Evolutionary conservation across 2,888 invertebrate species (phyloP).

Genomic region (Harpagoxenus sublaevis): DNA sequence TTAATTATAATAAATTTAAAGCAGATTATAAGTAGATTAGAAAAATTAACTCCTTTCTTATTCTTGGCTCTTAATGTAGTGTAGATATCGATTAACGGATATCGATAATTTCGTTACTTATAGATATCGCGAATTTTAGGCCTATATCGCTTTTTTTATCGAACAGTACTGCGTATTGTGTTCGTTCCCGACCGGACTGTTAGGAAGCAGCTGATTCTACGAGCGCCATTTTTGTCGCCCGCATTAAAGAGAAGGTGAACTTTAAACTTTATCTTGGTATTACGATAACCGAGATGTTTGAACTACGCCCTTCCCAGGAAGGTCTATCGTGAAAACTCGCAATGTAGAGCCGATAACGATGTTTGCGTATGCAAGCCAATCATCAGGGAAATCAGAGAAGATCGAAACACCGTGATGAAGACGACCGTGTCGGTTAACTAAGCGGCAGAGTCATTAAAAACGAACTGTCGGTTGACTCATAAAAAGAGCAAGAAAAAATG

Average conservation of each 20-base stretch:
- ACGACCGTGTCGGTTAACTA: neutral
- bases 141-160: slow-evolving; percentile 24
- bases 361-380: slow-evolving; percentile 30
- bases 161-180: slow-evolving; percentile 33
- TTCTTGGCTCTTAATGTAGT: neutral
- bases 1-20: no score
- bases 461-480: neutral
- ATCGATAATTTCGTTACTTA: neutral
- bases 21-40: neutral
- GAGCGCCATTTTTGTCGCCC: slow-evolving; percentile 5
- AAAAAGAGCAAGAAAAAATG: neutral
- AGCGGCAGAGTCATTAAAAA: neutral
- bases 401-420: neutral
- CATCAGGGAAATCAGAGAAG: neutral
- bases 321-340: slow-evolving; percentile 28
- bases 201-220: slow-evolving; percentile 53
- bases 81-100: neutral
- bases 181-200: neutral
- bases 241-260: slow-evolving; percentile 44
- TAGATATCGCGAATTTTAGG: neutral
- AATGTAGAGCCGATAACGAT: slow-evolving; percentile 41
- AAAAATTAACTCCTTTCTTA: neutral
- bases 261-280: slow-evolving; percentile 67
- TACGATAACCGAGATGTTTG: slow-evolving; percentile 53
- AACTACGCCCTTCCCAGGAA: slow-evolving; percentile 50